These are phyloP conservation scores for Arnoldichthys spilopterus DNA, from an alignment of 2,797 vertebrate genomes.

Conservation along the genomic window DNA sequence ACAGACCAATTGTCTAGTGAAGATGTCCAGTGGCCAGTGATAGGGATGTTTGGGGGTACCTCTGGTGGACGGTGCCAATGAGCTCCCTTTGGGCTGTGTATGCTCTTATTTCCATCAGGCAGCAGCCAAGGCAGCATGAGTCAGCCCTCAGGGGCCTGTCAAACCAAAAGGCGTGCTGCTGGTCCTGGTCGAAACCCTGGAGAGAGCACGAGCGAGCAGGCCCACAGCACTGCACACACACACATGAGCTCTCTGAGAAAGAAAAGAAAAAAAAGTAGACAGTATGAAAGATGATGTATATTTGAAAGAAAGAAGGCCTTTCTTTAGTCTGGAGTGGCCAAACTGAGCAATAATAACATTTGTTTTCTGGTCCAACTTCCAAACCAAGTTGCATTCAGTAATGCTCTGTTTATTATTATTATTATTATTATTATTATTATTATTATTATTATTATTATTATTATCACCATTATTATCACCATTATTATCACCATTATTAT, in stretches of 20 bases:
- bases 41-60: constrained; percentile 26
- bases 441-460: too few relatives aligned
- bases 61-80: constrained; percentile 71
- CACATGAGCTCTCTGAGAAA: constrained; percentile 77
- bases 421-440: too few relatives aligned
- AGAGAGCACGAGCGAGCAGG: constrained; percentile 76
- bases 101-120: constrained; percentile 79
- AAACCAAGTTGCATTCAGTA: too few relatives aligned
- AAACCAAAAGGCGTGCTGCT: constrained; percentile 73
- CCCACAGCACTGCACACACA: constrained; percentile 79
- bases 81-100: constrained; percentile 70
- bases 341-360: too few relatives aligned
- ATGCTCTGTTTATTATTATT: too few relatives aligned
- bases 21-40: not conserved
- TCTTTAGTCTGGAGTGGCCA: too few relatives aligned
- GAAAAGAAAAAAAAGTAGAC: constrained; percentile 7
- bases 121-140: constrained; percentile 78
- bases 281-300: not conserved
- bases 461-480: too few relatives aligned
- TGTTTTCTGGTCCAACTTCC: too few relatives aligned
- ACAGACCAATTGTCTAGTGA: not conserved
- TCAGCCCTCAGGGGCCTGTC: constrained; percentile 75
- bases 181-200: constrained; percentile 71
- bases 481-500: too few relatives aligned
- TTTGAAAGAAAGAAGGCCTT: not conserved